Conservation (phyloP, 1,140 invertebrate species). For the Palaemon carinicauda region DNA sequence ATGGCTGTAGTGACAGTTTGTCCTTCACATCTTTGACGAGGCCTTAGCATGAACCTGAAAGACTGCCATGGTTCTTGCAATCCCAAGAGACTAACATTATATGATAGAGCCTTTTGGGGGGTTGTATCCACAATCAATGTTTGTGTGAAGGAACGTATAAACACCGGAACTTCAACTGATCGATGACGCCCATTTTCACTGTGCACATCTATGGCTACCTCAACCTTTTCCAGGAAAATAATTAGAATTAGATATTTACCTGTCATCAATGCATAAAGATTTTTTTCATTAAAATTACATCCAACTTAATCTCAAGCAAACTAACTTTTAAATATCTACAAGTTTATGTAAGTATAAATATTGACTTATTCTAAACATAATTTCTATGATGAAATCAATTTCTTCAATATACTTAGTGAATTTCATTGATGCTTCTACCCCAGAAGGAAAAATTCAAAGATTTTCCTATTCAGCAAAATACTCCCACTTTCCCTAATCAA, state of each 20-base stretch:
- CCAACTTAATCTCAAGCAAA: no score
- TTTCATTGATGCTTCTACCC: no score
- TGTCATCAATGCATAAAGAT: neutral
- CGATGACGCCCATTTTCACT: constrained; percentile 30
- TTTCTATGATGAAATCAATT: no score
- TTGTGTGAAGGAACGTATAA: constrained; percentile 48
- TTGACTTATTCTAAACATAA: no score
- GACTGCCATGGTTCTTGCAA: constrained; percentile 58
- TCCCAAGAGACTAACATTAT: constrained; percentile 43
- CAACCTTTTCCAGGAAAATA: constrained; percentile 32
- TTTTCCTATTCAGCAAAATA: no score
- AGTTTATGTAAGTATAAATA: no score
- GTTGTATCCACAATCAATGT: constrained; percentile 48
- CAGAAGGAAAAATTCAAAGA: no score
- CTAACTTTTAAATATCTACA: no score
- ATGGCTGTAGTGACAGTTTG: constrained; percentile 12
- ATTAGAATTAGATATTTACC: neutral
- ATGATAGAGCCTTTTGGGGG: constrained; percentile 41
- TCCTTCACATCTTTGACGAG: constrained; percentile 1
- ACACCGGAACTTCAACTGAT: constrained; percentile 35
- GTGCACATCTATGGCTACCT: constrained; percentile 45
- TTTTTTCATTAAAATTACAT: neutral
- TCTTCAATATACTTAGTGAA: no score
- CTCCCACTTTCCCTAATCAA: no score
- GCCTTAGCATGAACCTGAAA: constrained; percentile 39